These are phyloP conservation scores for Fukomys damarensis DNA, from an alignment of 2,113 vertebrate species.

Conservation along the genomic window DNA sequence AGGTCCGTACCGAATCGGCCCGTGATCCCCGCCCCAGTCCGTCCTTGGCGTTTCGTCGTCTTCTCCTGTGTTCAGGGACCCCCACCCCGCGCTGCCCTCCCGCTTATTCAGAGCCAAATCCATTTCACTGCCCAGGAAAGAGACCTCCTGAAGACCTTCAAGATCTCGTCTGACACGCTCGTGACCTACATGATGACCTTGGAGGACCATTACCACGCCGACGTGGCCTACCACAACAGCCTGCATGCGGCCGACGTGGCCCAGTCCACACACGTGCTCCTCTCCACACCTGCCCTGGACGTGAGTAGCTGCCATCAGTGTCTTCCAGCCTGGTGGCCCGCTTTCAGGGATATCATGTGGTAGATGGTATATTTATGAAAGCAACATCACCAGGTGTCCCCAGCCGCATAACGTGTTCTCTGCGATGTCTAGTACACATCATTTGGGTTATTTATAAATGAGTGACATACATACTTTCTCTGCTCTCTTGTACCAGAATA, in stretches of 20 bases:
- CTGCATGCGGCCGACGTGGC: constrained; percentile 98
- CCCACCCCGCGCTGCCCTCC: no score
- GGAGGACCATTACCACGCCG: constrained; percentile 97
- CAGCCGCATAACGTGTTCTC: neutral
- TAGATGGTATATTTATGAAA: neutral
- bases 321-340: neutral
- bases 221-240: constrained; percentile 98
- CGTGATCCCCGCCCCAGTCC: neutral
- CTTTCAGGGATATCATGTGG: neutral
- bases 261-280: constrained; percentile 97
- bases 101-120: neutral
- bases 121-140: constrained; percentile 89
- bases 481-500: neutral
- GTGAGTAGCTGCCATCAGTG: constrained; percentile 86
- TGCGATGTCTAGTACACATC: neutral
- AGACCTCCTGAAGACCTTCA: constrained; percentile 97
- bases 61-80: no score
- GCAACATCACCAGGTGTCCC: neutral
- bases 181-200: constrained; percentile 99
- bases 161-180: constrained; percentile 96
- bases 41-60: neutral
- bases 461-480: neutral
- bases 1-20: constrained; percentile 89
- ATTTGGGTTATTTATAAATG: constrained; percentile 12
- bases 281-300: constrained; percentile 96